phyloP scores from a whole-genome alignment of 2,888 invertebrate genomes.

The Patella ulyssiponensis region DNA sequence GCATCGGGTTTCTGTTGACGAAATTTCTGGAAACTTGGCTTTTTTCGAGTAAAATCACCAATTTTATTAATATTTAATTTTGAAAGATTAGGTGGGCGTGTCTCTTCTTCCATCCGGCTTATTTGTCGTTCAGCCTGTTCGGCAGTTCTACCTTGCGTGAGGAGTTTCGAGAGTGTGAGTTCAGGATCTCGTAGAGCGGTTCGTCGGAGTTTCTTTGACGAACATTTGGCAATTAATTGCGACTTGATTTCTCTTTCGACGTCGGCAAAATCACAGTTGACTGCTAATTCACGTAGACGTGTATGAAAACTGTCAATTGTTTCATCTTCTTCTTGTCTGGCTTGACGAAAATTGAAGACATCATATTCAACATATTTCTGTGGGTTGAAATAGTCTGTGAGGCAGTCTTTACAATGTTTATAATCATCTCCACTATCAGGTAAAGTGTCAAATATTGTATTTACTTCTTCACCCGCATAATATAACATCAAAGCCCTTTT shows the following conservation, averaged over 20 bases:
- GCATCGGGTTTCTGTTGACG: not conserved
- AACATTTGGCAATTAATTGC: conserved; percentile 32
- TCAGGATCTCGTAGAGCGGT: conserved; percentile 19
- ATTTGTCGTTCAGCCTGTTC: conserved; percentile 28
- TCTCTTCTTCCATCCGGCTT: conserved; percentile 16
- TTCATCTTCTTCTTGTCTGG: conserved; percentile 17
- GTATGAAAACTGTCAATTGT: conserved; percentile 7
- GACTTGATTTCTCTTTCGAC: conserved; percentile 29
- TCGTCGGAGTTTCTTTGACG: conserved; percentile 25
- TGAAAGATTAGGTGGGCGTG: not conserved
- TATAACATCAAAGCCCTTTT: conserved; percentile 32
- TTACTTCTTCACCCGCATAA: conserved; percentile 28
- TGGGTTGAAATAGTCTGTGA: conserved; percentile 22
- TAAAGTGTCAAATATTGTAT: conserved; percentile 30
- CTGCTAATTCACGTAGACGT: conserved; percentile 14
- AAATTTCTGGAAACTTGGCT: not conserved
- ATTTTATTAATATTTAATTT: not conserved
- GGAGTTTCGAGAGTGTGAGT: conserved; percentile 17
- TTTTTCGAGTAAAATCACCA: not conserved
- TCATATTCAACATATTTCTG: conserved; percentile 18
- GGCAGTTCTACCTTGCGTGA: conserved; percentile 23
- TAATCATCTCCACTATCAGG: conserved; percentile 6
- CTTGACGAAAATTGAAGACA: conserved; percentile 18
- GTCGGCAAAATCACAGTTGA: conserved; percentile 22
- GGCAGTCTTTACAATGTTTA: conserved; percentile 10